phyloP scores from a whole-genome alignment of 2,113 vertebrate genomes.

The Calidris pygmaea region DNA sequence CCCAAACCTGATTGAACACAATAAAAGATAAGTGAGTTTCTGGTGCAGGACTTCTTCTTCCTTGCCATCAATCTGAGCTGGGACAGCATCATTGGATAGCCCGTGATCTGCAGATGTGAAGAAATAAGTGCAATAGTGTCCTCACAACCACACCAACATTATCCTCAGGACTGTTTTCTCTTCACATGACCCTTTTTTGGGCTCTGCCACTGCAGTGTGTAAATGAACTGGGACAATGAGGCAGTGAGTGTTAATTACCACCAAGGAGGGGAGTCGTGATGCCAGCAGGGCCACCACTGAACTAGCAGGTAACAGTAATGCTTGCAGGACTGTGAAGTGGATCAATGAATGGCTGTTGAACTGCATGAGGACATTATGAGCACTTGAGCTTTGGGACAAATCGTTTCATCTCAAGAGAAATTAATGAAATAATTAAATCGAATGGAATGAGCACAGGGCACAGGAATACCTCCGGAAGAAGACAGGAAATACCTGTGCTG shows the following conservation, averaged over 20 bases:
- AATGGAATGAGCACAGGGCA: background rate
- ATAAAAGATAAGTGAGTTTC: slow-evolving; percentile 17
- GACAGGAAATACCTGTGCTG: slow-evolving; percentile 19
- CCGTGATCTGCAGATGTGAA: background rate
- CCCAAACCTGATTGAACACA: slow-evolving; percentile 10
- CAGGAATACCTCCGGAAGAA: background rate
- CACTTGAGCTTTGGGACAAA: background rate
- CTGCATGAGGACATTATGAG: background rate
- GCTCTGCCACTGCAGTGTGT: background rate
- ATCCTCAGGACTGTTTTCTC: background rate
- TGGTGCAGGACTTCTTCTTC: background rate
- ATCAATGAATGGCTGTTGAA: background rate
- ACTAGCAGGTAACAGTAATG: background rate
- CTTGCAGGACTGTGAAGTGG: background rate
- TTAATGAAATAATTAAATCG: background rate
- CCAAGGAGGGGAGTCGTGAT: background rate
- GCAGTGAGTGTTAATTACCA: background rate
- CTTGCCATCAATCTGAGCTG: background rate
- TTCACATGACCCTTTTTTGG: background rate
- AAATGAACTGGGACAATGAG: background rate
- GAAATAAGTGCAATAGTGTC: background rate
- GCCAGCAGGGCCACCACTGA: background rate
- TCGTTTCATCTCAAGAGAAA: background rate
- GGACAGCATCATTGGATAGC: background rate
- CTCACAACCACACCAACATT: background rate